Evolutionary conservation across 2,888 invertebrate genomes (phyloP).

Genomic region (Arctia plantaginis): DNA sequence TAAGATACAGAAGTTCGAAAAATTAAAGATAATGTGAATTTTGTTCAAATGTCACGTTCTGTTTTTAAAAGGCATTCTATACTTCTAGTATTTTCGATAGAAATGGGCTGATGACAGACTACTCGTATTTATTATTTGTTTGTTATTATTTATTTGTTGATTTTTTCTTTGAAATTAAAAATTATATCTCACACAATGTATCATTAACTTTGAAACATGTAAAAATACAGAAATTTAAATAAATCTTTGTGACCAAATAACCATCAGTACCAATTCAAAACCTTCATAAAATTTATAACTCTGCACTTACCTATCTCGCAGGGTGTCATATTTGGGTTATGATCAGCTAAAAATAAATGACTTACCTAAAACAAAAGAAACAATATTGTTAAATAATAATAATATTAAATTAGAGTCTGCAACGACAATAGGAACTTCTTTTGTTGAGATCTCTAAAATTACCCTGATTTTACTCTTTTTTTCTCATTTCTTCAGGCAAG

Average conservation of each 20-base stretch:
- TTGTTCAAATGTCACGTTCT: not conserved
- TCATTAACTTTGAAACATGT: too few species aligned
- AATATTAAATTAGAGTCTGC: not conserved
- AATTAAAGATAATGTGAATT: not conserved
- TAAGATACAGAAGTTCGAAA: not conserved
- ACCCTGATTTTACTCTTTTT: too few species aligned
- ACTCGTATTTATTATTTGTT: too few species aligned
- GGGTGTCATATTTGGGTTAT: not conserved
- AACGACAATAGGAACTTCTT: too few species aligned
- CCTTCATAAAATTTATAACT: not conserved
- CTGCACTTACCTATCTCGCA: not conserved
- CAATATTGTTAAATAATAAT: not conserved
- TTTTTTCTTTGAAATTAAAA: too few species aligned
- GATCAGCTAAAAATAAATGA: conserved; percentile 13
- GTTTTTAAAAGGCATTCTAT: not conserved
- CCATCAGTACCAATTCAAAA: not conserved
- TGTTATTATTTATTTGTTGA: too few species aligned
- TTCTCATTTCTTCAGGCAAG: too few species aligned
- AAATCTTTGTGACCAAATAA: too few species aligned
- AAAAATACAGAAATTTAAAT: too few species aligned
- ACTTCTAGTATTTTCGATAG: not conserved
- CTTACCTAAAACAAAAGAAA: conserved; percentile 57
- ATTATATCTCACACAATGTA: too few species aligned
- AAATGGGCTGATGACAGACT: not conserved
- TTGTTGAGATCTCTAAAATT: too few species aligned